phyloP scores from a whole-genome alignment of 1,140 invertebrate genomes.

The Ptiloglossa arizonensis region DNA sequence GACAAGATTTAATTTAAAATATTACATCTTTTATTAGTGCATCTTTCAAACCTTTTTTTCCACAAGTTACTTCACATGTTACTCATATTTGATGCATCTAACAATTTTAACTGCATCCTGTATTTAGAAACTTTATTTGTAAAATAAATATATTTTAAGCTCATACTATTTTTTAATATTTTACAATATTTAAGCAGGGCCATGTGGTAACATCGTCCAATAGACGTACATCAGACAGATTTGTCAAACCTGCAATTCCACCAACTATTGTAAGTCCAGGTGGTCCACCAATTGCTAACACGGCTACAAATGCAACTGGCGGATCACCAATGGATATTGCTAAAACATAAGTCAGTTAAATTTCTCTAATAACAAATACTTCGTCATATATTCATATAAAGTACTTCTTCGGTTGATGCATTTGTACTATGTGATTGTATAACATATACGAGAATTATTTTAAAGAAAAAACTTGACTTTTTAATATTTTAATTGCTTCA shows the following conservation, averaged over 20 bases:
- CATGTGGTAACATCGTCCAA: slow-evolving; percentile 80
- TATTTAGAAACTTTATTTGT: background rate
- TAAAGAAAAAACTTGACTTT: background rate
- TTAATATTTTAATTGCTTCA: slow-evolving; percentile 21
- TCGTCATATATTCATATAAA: slow-evolving; percentile 64
- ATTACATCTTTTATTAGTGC: too few relatives aligned
- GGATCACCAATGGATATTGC: slow-evolving; percentile 80
- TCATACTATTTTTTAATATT: slow-evolving; percentile 44
- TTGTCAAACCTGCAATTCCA: slow-evolving; percentile 89
- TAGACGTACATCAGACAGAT: slow-evolving; percentile 88
- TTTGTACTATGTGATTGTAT: slow-evolving; percentile 57
- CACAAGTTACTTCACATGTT: too few relatives aligned
- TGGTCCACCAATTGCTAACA: slow-evolving; percentile 67
- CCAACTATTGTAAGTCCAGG: slow-evolving; percentile 80
- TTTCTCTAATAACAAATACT: slow-evolving; percentile 60
- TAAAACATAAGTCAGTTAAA: slow-evolving; percentile 75
- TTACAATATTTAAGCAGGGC: slow-evolving; percentile 63
- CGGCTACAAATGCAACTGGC: slow-evolving; percentile 64
- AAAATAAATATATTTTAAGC: slow-evolving; percentile 12
- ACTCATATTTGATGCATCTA: background rate
- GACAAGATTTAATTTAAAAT: too few relatives aligned
- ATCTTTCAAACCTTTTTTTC: too few relatives aligned
- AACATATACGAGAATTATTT: slow-evolving; percentile 32
- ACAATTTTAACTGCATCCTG: background rate
- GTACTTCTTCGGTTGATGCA: slow-evolving; percentile 66